Evolutionary conservation across 1,140 invertebrate species (phyloP).

Genomic region (Drosophila saltans): DNA sequence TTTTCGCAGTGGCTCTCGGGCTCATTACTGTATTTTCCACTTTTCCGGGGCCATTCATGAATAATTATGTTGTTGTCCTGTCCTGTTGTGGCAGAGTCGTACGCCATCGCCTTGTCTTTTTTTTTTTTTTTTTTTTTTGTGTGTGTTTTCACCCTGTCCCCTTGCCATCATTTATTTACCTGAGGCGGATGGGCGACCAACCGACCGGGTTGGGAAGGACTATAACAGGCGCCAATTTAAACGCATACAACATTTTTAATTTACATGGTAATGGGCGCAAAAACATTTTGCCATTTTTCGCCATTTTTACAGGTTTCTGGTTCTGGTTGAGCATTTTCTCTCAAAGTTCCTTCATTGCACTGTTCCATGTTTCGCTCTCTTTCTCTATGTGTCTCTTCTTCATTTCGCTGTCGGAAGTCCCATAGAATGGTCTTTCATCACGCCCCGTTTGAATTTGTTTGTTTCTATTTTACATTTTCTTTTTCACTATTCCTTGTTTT

Average conservation of each 20-base stretch:
- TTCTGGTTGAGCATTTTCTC: background rate
- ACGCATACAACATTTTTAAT: conserved; percentile 19
- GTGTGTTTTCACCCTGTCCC: background rate
- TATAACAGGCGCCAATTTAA: conserved; percentile 11
- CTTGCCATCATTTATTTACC: conserved; percentile 11
- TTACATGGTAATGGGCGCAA: conserved; percentile 20
- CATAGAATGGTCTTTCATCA: conserved; percentile 22
- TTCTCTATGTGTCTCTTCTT: background rate
- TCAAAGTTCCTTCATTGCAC: background rate
- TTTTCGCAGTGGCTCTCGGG: conserved; percentile 1
- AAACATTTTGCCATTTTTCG: conserved; percentile 8
- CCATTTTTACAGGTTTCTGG: background rate
- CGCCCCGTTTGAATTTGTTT: conserved; percentile 14
- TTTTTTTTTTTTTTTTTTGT: background rate
- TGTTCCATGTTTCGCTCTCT: background rate
- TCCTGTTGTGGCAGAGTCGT: conserved; percentile 18
- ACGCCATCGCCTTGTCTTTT: background rate
- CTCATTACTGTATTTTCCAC: conserved; percentile 17
- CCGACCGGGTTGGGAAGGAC: background rate
- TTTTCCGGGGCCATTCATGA: conserved; percentile 18
- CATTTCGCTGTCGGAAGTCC: conserved; percentile 15
- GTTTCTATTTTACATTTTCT: conserved; percentile 7
- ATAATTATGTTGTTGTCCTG: conserved; percentile 25
- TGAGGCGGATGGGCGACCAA: conserved; percentile 2
- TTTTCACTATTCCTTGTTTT: background rate